Conservation (phyloP, 2,797 vertebrate genomes). For the Hypotaenidia philippensis region DNA sequence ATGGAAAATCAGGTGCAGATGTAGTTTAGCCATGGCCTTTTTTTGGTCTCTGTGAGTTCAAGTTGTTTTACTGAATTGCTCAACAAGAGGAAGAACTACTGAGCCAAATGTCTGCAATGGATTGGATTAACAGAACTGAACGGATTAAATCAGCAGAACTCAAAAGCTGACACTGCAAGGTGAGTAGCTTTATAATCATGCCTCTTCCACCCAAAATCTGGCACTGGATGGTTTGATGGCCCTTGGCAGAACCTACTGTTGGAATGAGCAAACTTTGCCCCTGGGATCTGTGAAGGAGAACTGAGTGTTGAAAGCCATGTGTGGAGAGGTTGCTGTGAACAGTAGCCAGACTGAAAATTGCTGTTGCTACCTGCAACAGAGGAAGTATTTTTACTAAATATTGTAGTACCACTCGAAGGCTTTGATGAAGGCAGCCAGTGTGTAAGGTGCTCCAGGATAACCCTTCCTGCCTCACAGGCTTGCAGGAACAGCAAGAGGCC, state of each 20-base stretch:
- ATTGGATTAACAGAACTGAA: neutral
- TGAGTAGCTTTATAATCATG: slow-evolving; percentile 9
- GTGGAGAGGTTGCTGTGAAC: neutral
- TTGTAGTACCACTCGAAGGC: neutral
- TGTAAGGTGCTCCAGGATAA: neutral
- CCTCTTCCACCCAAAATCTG: neutral
- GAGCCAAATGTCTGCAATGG: slow-evolving; percentile 80
- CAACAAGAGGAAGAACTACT: slow-evolving; percentile 82
- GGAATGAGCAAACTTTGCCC: neutral
- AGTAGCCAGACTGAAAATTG: neutral
- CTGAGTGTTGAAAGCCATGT: neutral
- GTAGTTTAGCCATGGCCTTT: neutral
- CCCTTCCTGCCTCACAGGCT: neutral
- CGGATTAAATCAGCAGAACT: slow-evolving; percentile 80
- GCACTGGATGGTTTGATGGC: neutral
- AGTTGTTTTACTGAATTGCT: slow-evolving; percentile 61
- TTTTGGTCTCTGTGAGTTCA: neutral
- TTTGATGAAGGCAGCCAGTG: neutral
- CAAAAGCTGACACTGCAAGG: slow-evolving; percentile 81
- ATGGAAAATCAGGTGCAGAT: neutral
- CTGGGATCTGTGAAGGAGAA: neutral
- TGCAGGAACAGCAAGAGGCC: neutral
- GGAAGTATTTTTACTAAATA: neutral
- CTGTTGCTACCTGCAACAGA: neutral
- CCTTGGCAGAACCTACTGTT: neutral